These are phyloP conservation scores for Brachionus plicatilis DNA, from an alignment of 1,140 invertebrate genomes.

Conservation along the genomic window DNA sequence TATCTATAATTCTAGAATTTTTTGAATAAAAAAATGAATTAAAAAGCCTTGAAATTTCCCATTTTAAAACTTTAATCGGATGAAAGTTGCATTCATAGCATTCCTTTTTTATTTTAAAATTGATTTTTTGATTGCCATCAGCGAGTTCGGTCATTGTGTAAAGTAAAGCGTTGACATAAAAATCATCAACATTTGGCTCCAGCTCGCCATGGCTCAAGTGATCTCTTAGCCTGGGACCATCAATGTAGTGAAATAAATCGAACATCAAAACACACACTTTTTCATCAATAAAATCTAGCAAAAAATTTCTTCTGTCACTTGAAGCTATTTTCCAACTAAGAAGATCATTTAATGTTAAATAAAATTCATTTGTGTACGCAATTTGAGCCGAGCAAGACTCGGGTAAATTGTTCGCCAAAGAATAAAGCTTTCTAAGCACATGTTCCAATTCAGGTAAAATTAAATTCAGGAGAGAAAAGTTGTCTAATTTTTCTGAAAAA, in stretches of 20 bases:
- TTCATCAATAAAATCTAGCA: background rate
- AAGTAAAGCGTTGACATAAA: background rate
- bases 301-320: background rate
- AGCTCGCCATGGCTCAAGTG: conserved; percentile 22
- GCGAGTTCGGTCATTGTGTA: background rate
- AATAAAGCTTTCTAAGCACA: background rate
- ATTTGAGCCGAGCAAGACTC: background rate
- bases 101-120: background rate
- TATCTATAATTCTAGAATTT: background rate
- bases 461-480: background rate
- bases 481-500: background rate
- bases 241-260: conserved; percentile 7
- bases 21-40: background rate
- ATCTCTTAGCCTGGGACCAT: conserved; percentile 37
- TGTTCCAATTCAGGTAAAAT: conserved; percentile 15
- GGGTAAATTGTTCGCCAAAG: background rate
- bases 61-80: conserved; percentile 14
- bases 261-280: background rate
- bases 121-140: background rate
- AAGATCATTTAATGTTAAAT: conserved; percentile 24
- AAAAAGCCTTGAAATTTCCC: background rate
- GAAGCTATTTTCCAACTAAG: background rate
- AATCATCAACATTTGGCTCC: background rate
- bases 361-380: conserved; percentile 28
- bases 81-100: conserved; percentile 10